Base-by-base conservation (phyloP, 2,113 vertebrate genomes). In the Ciconia boyciana region DNA sequence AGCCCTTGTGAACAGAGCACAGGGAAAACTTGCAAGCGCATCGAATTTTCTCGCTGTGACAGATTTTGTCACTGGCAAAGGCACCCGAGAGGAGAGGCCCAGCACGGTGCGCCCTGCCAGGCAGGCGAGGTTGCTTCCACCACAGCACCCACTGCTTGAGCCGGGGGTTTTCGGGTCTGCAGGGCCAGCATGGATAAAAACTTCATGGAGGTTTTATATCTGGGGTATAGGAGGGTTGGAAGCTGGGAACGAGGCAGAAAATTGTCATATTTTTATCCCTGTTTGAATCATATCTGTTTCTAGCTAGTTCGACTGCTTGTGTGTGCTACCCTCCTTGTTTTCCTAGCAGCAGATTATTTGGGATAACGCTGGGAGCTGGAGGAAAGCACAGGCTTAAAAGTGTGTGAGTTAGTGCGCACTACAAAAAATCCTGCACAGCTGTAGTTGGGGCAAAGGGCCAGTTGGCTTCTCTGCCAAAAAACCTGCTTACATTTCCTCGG, bases 401-500 rank as follows among this genome's bases (percentile, higher is more conserved):
- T 66, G 91, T 51, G 72, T 3, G 12, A 79, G 70, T 61, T 96
- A 80, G 84, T 54, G 77, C 0, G 13, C 51, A 2, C 3, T 43
- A 81, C 79, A 87, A 82, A 76, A 91, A 91, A 64, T 48, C 85
- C 87, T 70, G 52, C 94, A 91, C 95, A 95, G 94, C 96, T 97
- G 97, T 92, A 95, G 91, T 7, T 96, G 89, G 80, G 96, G 97
- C 94, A 91, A 88, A 87, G 68, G 93, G 95, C 94, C 96, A 96
- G 93, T 48, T 84, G 44, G 51, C 61, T 70, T 28, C 93, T 61
- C 87, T 78, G 93, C 95, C 94, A 95, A 85, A 90, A 96, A 91
- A 96, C 83, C 95, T 96, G 95, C 94, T 89, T 97, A 88, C 87
- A 89, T 95, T 94, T 89, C 89, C 79, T 96, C 75, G 7, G 87